phyloP scores from a whole-genome alignment of 2,888 invertebrate species.

The Coelinius sp. region DNA sequence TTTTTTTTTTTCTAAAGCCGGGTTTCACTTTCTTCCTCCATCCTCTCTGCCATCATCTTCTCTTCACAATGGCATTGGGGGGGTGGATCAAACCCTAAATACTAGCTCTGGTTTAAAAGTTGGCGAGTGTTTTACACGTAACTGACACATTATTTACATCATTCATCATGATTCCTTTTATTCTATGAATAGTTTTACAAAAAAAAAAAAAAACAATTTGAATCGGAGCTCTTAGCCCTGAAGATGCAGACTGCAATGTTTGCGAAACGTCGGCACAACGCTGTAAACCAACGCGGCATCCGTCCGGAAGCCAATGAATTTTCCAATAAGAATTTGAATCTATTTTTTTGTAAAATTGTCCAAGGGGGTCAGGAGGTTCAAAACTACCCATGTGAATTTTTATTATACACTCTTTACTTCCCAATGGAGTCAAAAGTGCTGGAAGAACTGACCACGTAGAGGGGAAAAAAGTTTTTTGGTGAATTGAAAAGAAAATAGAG shows the following conservation, averaged over 20 bases:
- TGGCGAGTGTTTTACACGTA: not conserved
- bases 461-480: conserved; percentile 43
- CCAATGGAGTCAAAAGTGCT: conserved; percentile 38
- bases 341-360: not conserved
- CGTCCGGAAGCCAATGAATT: too few species aligned
- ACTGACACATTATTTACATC: not conserved
- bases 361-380: not conserved
- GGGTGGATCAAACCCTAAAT: conserved; percentile 15
- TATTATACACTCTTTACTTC: not conserved
- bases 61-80: conserved; percentile 2
- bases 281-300: too few species aligned
- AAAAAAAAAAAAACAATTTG: not conserved
- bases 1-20: conserved; percentile 19
- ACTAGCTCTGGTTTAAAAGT: conserved; percentile 18
- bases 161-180: too few species aligned
- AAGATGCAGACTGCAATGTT: too few species aligned
- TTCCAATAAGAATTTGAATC: not conserved
- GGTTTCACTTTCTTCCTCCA: conserved; percentile 20
- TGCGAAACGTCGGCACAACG: too few species aligned
- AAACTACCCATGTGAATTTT: not conserved
- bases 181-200: not conserved
- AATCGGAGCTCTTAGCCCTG: too few species aligned
- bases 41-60: not conserved
- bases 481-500: conserved; percentile 45
- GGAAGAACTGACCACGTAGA: conserved; percentile 30